Evolutionary conservation across 2,888 invertebrate species (phyloP).

Genomic region (Leucophenga montana): DNA sequence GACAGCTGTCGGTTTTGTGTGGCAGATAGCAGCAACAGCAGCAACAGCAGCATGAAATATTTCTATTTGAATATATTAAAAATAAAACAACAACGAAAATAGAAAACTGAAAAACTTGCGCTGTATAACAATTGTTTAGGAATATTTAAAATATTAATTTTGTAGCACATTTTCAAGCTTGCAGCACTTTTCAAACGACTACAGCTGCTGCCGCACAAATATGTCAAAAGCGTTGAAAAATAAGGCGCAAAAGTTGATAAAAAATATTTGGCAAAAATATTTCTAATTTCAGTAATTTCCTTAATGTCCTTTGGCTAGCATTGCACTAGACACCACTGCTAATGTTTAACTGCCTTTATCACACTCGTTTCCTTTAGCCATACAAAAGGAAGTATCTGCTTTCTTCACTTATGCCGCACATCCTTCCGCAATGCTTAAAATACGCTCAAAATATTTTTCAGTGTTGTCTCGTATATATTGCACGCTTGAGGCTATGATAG

Average conservation of each 20-base stretch:
- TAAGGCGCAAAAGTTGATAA: neutral
- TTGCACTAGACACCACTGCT: too few species aligned
- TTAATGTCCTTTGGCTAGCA: constrained; percentile 58
- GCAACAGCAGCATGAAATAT: constrained; percentile 55
- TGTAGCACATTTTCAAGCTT: neutral
- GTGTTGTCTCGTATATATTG: neutral
- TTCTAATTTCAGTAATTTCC: constrained; percentile 65
- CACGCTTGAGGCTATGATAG: constrained; percentile 58
- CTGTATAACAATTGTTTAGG: neutral
- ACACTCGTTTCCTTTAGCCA: neutral
- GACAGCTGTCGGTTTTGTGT: constrained; percentile 62
- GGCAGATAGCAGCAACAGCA: constrained; percentile 35
- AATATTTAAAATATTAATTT: neutral
- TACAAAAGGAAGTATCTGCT: constrained; percentile 14
- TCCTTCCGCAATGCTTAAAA: constrained; percentile 46
- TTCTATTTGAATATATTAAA: constrained; percentile 44
- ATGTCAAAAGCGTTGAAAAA: neutral
- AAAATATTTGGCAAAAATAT: constrained; percentile 23
- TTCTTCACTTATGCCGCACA: constrained; percentile 31
- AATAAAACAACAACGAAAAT: too few species aligned
- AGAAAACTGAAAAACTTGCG: neutral
- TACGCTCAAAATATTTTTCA: constrained; percentile 37
- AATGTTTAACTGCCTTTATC: neutral
- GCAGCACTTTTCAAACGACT: too few species aligned
- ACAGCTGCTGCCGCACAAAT: too few species aligned